phyloP scores from a whole-genome alignment of 2,888 invertebrate species.

The Acleris laterana region DNA sequence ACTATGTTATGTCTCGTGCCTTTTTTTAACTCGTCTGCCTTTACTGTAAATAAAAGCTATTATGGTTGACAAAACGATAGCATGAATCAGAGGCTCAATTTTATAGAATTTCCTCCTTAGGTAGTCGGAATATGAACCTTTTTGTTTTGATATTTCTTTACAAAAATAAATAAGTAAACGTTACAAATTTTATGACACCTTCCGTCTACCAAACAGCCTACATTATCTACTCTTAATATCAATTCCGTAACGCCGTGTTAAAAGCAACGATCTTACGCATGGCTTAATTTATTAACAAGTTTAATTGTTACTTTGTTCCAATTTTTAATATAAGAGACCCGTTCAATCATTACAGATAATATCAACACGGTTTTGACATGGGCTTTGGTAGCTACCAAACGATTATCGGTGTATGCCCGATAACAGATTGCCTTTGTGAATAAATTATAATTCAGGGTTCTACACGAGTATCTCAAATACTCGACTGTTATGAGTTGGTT shows the following conservation, averaged over 20 bases:
- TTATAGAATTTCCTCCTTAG: too few species aligned
- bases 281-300: conserved; percentile 46
- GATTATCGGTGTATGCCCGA: conserved; percentile 47
- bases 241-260: conserved; percentile 16
- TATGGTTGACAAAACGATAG: too few species aligned
- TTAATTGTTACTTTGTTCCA: conserved; percentile 59
- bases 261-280: conserved; percentile 36
- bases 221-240: conserved; percentile 11
- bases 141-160: too few species aligned
- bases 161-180: background rate
- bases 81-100: too few species aligned
- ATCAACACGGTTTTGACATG: conserved; percentile 58
- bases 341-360: conserved; percentile 68
- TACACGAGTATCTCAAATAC: background rate
- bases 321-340: conserved; percentile 60
- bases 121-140: too few species aligned
- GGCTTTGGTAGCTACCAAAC: conserved; percentile 46
- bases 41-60: too few species aligned
- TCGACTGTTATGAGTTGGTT: too few species aligned
- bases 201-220: conserved; percentile 1
- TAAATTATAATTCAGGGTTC: conserved; percentile 14
- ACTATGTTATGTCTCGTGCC: too few species aligned
- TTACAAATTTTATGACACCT: background rate
- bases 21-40: too few species aligned
- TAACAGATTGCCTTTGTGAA: conserved; percentile 31